Conservation (phyloP, 2,888 invertebrate genomes). For the Aphodius sticticus region DNA sequence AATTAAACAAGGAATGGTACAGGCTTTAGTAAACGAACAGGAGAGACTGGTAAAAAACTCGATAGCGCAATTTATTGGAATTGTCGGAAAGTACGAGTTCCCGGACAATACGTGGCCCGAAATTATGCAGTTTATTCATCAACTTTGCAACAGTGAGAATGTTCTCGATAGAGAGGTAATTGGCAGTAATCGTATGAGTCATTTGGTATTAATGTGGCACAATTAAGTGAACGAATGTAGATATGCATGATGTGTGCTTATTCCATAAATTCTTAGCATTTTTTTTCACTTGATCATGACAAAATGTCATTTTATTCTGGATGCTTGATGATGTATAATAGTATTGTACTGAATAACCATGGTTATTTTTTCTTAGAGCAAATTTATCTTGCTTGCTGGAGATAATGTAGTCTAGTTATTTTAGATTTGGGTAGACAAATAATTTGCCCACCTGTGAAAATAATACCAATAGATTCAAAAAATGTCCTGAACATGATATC, state of each 20-base stretch:
- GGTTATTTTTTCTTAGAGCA: not conserved
- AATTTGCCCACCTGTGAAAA: no score
- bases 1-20: constrained; percentile 68
- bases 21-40: constrained; percentile 69
- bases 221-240: constrained; percentile 5
- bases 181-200: constrained; percentile 27
- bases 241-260: not conserved
- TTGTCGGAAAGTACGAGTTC: constrained; percentile 76
- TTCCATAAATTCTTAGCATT: not conserved
- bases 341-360: not conserved
- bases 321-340: constrained; percentile 4
- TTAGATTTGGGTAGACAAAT: no score
- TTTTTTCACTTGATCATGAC: not conserved
- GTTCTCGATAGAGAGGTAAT: constrained; percentile 68
- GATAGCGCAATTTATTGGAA: constrained; percentile 76
- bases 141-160: constrained; percentile 65
- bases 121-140: constrained; percentile 69
- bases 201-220: constrained; percentile 14
- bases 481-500: no score
- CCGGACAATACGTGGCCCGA: constrained; percentile 71
- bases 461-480: no score
- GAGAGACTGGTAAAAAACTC: constrained; percentile 73
- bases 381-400: not conserved
- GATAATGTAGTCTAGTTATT: no score
- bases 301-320: not conserved